Conservation (phyloP, 2,113 vertebrate species). For the Panthera leo region DNA sequence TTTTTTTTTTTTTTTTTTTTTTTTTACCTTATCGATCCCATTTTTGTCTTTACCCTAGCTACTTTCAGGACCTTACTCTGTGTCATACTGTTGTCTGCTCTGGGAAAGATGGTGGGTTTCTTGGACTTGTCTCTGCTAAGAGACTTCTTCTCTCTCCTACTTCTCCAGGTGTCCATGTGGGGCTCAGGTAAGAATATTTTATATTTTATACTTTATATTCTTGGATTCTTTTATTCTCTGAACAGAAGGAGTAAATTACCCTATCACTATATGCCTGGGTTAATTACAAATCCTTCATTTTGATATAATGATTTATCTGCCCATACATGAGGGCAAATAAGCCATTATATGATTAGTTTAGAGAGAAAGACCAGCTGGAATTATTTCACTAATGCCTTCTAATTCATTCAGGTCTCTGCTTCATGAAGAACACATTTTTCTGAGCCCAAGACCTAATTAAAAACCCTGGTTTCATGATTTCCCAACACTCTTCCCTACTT, state of each 20-base stretch:
- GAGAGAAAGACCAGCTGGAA: background rate
- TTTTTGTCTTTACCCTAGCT: background rate
- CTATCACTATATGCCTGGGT: background rate
- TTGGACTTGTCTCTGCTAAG: background rate
- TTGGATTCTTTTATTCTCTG: background rate
- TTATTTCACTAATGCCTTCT: background rate
- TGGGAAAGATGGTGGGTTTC: background rate
- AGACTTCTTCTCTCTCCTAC: background rate
- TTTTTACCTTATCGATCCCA: background rate
- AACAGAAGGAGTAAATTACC: background rate
- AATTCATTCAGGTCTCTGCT: background rate
- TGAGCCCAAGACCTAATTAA: background rate
- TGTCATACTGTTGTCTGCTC: background rate
- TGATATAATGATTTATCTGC: background rate
- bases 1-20: background rate
- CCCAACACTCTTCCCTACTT: background rate
- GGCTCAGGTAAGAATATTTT: background rate
- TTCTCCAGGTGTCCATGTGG: slow-evolving; percentile 17
- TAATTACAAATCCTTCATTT: background rate
- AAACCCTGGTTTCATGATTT: background rate
- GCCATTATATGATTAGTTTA: background rate
- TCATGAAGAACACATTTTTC: background rate
- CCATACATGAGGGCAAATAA: background rate
- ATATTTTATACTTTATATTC: background rate
- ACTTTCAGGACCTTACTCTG: background rate